Evolutionary conservation across 1,140 invertebrate species (phyloP), one percentile per base, ranked within the genome.

Genomic region (Drosophila cardini): DNA sequence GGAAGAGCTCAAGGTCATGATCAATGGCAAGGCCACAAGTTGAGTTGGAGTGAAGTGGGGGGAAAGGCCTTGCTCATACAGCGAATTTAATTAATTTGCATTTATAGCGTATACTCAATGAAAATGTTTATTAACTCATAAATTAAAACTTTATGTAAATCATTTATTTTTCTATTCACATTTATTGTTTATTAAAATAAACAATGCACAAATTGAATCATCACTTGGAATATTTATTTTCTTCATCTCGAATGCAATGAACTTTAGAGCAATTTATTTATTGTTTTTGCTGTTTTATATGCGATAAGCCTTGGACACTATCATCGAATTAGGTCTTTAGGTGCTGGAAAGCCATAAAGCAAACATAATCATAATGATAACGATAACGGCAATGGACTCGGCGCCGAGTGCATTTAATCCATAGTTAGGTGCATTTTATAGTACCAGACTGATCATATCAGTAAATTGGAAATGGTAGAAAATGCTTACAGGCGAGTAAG

Each of bases 71-170:
- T 64, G 11, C 50, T 30, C 61, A 52, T 68, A 61, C 32, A 61
- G 72, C 69, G 79, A 87, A 87, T 87, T 87, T 80, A 83, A 43
- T 42, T 76, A 80, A 89, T 78, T 76, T 70, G 76, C 83, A 60
- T 64, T 56, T 61, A 65, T 74, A 26, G 4, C 21, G 5, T 26
- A 55, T 58, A 61, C 43, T 67, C 52, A 53, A 48, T 60, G 10
- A 5, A 26, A 61, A 63, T 60, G 74, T 71, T 63, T 75, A 52
- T 18, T 38, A 56, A 71, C 56, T 80, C 69, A 75, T 78, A 45
- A 45, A 34, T 48, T 56, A 15, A 38, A 46, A 72, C 21, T 64
- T 57, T 52, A 63, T 43, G 26, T 57, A 58, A 57, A 57, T 58
- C 30, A 46, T 58, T 42, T 70, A 67, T 71, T 58, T 72, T 52